Conservation (phyloP, 2,888 invertebrate genomes). For the Himalopsyche anomala region DNA sequence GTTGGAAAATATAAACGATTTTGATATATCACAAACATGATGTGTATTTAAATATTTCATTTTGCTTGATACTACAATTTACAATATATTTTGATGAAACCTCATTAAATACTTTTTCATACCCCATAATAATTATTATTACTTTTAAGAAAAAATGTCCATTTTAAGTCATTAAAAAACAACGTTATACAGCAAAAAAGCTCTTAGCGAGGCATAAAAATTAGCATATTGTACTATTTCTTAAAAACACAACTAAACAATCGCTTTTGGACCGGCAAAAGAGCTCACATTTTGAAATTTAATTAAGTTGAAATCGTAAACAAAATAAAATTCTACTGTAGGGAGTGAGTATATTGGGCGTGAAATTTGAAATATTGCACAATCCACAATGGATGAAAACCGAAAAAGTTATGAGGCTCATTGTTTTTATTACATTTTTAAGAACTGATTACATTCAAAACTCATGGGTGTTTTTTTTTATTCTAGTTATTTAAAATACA, state of each 20-base stretch:
- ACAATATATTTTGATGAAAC: not conserved
- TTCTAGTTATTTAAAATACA: not conserved
- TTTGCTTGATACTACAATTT: too few species aligned
- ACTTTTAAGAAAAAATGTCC: not conserved
- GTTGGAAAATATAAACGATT: too few species aligned
- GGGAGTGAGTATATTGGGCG: conserved; percentile 3
- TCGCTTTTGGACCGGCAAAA: not conserved
- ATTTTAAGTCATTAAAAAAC: conserved; percentile 24
- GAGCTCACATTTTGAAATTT: conserved; percentile 21
- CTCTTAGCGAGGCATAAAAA: conserved; percentile 18
- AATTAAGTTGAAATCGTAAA: conserved; percentile 30
- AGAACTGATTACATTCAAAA: not conserved
- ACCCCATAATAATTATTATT: not conserved
- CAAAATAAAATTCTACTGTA: not conserved
- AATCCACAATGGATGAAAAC: conserved; percentile 26
- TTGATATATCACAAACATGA: too few species aligned
- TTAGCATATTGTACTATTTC: conserved; percentile 21
- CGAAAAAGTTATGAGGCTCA: not conserved
- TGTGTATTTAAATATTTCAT: too few species aligned
- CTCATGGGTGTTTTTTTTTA: not conserved
- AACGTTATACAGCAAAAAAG: conserved; percentile 15
- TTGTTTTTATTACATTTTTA: conserved; percentile 17
- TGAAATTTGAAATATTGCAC: conserved; percentile 26
- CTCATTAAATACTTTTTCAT: not conserved
- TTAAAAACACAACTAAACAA: conserved; percentile 28